Base-by-base conservation (phyloP, 1,140 invertebrate genomes). In the Camponotus floridanus region DNA sequence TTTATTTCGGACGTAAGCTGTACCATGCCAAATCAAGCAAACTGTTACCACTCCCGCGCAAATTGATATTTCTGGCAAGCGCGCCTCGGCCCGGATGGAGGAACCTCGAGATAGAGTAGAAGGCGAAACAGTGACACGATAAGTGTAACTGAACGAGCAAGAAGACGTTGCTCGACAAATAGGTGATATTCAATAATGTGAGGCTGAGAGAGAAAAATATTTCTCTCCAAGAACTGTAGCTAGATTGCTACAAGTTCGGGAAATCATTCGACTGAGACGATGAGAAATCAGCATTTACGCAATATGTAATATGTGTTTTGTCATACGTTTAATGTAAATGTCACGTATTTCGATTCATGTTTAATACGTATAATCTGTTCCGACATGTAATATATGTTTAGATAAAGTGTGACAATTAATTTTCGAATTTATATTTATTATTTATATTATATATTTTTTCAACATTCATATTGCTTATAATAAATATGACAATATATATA, bases 21-120 rank as follows among this genome's bases (percentile, higher is more conserved):
- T 73, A 67, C 70, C 68, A 86, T 91, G 89, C 88, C 89, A 90
- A 91, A 93, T 91, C 88, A 91, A 91, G 92, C 91, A 92, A 93
- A 93, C 92, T 93, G 91, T 93, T 92, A 91, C 92, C 91, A 91
- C 90, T 91, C 87, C 84, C 76, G 71, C 83, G 76, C 81, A 89
- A 93, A 93, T 93, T 93, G 92, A 92, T 93, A 93, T 93, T 92
- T 93, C 91, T 93, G 92, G 92, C 92, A 91, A 89, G 78, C 76
- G 59, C 42, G 33, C 31, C 67, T 26, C 71, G 85, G 71, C 74
- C 67, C 67, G 33, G 67, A 51, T 62, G 83, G 74, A 70, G 73
- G 31, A 6, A 74, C 45, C 70, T 74, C 76, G 21, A 42, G 59
- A 39, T 36, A 67, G 68, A 86, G 36, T 42, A 21, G 39, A 9